phyloP scores from a whole-genome alignment of 2,797 vertebrate species.

The Platalea minor region DNA sequence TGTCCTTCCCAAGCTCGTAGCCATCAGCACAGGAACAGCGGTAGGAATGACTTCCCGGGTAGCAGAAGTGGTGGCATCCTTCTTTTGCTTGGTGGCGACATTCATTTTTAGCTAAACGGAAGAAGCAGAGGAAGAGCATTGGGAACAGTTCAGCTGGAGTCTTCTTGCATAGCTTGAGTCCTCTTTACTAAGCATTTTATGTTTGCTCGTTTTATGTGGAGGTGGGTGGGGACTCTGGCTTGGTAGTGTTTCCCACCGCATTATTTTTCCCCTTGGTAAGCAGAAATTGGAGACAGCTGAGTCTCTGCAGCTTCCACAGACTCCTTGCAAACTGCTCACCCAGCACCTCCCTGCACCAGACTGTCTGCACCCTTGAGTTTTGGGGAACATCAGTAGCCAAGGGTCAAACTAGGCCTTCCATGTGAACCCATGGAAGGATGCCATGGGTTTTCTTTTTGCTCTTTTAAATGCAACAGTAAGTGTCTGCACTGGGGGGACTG shows the following conservation, averaged over 20 bases:
- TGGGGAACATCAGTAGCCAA: neutral
- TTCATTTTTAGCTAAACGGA: constrained; percentile 73
- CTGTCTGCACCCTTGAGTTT: neutral
- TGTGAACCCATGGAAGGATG: neutral
- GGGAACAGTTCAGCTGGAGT: neutral
- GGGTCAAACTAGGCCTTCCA: neutral
- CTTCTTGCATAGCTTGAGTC: neutral
- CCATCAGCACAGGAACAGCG: constrained; percentile 83
- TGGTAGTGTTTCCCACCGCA: neutral
- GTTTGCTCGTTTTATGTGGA: neutral
- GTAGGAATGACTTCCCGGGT: constrained; percentile 62
- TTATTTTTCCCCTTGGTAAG: neutral
- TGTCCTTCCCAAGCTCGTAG: constrained; percentile 79
- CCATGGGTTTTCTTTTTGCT: neutral
- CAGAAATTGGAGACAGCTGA: neutral
- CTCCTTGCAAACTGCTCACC: neutral
- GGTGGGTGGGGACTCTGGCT: neutral
- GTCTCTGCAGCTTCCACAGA: neutral
- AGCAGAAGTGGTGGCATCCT: constrained; percentile 89
- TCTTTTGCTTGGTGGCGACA: constrained; percentile 74
- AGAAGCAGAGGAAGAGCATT: neutral
- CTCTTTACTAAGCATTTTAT: neutral
- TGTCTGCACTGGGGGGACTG: fast-evolving
- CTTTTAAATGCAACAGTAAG: neutral
- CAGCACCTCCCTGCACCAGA: neutral